phyloP scores from a whole-genome alignment of 2,113 vertebrate species.

The Cynopterus brachyotis region DNA sequence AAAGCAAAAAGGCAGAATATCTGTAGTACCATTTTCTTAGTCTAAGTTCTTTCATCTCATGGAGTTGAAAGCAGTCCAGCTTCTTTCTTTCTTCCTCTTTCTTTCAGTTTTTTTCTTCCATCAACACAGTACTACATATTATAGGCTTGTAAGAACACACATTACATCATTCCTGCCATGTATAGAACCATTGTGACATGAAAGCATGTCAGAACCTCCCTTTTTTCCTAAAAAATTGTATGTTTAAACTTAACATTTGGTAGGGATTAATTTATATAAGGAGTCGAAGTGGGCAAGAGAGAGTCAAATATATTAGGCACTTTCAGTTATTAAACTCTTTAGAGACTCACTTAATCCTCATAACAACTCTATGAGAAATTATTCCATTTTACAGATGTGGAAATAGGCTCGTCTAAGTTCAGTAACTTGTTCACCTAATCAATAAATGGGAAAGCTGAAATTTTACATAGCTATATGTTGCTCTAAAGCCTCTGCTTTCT shows the following conservation, averaged over 20 bases:
- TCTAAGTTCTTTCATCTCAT: background rate
- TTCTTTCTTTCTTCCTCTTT: background rate
- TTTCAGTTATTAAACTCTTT: background rate
- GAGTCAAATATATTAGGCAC: background rate
- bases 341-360: background rate
- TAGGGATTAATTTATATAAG: background rate
- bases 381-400: background rate
- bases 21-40: background rate
- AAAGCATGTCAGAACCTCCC: background rate
- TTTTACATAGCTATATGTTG: background rate
- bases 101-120: background rate
- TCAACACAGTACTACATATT: background rate
- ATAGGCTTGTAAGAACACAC: background rate
- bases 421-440: conserved; percentile 2
- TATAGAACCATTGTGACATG: background rate
- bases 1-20: conserved; percentile 1
- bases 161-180: background rate
- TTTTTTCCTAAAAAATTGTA: background rate
- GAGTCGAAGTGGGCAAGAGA: background rate
- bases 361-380: background rate
- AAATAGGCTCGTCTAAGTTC: background rate
- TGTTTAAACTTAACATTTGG: background rate
- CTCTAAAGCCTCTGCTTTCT: background rate
- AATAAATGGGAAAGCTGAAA: background rate
- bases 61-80: background rate